Percentiles rank a stretch among this genome's conserved stretches.
Conservation (phyloP, 1,140 invertebrate species). For the Macrobrachium nipponense region DNA sequence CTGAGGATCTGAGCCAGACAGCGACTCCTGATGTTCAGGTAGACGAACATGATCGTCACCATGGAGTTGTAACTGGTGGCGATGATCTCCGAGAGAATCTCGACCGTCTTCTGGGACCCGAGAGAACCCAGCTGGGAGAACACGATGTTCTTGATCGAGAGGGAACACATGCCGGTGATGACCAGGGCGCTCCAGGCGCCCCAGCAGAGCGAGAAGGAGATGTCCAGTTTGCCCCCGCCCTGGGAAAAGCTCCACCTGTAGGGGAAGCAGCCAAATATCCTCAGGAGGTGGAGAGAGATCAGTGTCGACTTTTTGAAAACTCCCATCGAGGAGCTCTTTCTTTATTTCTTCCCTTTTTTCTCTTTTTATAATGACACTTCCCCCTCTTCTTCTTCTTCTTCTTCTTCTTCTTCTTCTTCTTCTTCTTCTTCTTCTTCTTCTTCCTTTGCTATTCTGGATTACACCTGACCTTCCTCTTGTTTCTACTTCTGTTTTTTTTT, state of each 20-base stretch:
- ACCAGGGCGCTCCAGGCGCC: not conserved
- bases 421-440: too few species aligned
- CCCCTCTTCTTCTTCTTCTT: too few species aligned
- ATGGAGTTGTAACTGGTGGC: constrained; percentile 30
- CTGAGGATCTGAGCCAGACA: constrained; percentile 30
- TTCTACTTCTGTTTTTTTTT: too few species aligned
- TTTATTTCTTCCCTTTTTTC: too few species aligned
- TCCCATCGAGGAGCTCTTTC: too few species aligned
- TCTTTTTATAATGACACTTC: too few species aligned
- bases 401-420: too few species aligned
- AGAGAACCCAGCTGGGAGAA: not conserved
- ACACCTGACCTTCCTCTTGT: too few species aligned
- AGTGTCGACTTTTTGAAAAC: too few species aligned
- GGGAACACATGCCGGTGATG: not conserved
- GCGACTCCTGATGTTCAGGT: constrained; percentile 1
- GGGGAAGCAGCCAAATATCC: constrained; percentile 20
- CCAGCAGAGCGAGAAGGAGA: not conserved
- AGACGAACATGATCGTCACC: constrained; percentile 21
- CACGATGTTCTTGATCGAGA: not conserved
- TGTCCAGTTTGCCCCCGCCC: not conserved
- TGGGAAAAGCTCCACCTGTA: constrained; percentile 1
- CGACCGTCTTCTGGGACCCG: not conserved
- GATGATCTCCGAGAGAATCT: not conserved
- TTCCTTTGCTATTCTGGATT: too few species aligned
- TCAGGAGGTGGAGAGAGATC: not conserved